Base-by-base conservation (phyloP, 1,140 invertebrate genomes). In the Cepaea nemoralis region DNA sequence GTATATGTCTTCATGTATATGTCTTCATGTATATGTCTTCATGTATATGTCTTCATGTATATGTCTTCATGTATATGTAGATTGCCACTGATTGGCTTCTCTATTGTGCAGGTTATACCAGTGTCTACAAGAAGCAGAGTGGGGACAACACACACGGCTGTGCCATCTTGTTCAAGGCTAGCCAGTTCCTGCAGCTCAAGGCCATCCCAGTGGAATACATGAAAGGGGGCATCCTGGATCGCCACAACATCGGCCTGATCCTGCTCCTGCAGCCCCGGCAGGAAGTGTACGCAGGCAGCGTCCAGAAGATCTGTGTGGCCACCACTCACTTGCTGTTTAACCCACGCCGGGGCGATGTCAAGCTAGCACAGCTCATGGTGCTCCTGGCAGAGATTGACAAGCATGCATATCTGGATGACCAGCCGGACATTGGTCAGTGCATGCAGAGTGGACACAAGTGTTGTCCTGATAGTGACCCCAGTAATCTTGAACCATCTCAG, bases 251-350 rank as follows among this genome's bases (percentile, higher is more conserved):
- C 59, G 97, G 94, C 0, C 87, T 98, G 35, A 93, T 98, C 50
- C 94, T 95, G 3, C 95, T 95, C 88, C 94, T 98, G 33, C 77
- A 80, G 69, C 87, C 88, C 22, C 19, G 45, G 1, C 55, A 16
- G 19, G 35, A 45, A 16, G 22, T 81, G 12, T 67, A 76, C 35
- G 37, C 74, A 27, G 71, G 63, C 19, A 82, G 24, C 31, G 82
- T 70, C 16, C 45, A 81, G 40, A 81, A 82, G 66, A 90, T 97
- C 71, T 93, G 96, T 39, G 93, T 99, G 0, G 96, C 96, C 8
- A 99, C 96, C 5, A 99, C 97, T 0, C 98, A 99, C 92, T 92
- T 99, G n/a, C 91, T 99, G 10, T 99, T 95, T 89, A 99, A 99
- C 93, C 96, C 96, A 0, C 94, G 92, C 86, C 91, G 97, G 39